These are phyloP conservation scores for Zygothrica quintamaculata DNA, from an alignment of 2,888 invertebrate species.

Conservation along the genomic window DNA sequence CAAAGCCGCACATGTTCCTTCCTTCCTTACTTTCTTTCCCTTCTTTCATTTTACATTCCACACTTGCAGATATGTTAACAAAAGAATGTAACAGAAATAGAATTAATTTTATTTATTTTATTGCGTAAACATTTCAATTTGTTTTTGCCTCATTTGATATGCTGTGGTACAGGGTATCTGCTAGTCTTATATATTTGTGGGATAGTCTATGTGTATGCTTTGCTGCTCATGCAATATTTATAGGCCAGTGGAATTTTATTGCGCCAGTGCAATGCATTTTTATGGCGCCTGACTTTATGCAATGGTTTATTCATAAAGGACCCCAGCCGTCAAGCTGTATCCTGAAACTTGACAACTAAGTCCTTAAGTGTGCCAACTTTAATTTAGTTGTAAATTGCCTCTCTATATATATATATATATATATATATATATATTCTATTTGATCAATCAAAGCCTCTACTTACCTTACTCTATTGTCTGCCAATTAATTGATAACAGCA, in stretches of 20 bases:
- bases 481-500: too few relatives aligned
- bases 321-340: constrained; percentile 14
- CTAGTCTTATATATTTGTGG: neutral
- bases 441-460: constrained; percentile 4
- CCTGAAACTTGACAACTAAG: constrained; percentile 5
- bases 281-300: constrained; percentile 33
- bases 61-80: too few relatives aligned
- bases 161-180: constrained; percentile 14
- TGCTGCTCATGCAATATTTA: constrained; percentile 56
- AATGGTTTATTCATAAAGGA: constrained; percentile 53
- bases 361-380: constrained; percentile 11
- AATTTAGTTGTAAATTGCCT: neutral
- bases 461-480: constrained; percentile 12
- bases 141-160: constrained; percentile 1
- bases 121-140: too few relatives aligned
- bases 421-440: neutral
- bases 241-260: constrained; percentile 51
- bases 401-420: too few relatives aligned
- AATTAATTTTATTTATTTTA: too few relatives aligned
- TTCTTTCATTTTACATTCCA: too few relatives aligned
- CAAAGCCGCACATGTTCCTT: neutral
- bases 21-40: neutral
- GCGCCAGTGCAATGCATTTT: constrained; percentile 54
- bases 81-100: too few relatives aligned
- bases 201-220: neutral